phyloP scores from a whole-genome alignment of 2,888 invertebrate species.

The Autographa pulchrina region DNA sequence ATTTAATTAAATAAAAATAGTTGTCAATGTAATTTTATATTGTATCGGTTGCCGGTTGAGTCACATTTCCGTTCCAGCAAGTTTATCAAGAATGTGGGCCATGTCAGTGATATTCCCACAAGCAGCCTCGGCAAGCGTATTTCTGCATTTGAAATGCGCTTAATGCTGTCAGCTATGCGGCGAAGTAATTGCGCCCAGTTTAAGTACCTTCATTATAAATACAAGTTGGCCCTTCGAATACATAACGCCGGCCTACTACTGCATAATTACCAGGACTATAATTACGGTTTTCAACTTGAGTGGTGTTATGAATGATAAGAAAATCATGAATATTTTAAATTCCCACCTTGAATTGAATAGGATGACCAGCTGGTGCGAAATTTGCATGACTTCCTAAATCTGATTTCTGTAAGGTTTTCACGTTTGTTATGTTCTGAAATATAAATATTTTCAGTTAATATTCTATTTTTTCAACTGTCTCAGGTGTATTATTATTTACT shows the following conservation, averaged over 20 bases:
- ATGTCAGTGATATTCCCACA: conserved; percentile 77
- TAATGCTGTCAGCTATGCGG: conserved; percentile 54
- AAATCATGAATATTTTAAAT: conserved; percentile 26
- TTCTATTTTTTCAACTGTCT: background rate
- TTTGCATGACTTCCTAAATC: conserved; percentile 70
- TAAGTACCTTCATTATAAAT: conserved; percentile 48
- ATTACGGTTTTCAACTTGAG: conserved; percentile 10
- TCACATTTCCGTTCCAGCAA: conserved; percentile 82
- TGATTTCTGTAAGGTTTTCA: conserved; percentile 79
- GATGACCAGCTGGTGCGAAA: conserved; percentile 68
- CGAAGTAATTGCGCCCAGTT: conserved; percentile 61
- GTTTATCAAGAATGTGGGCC: conserved; percentile 84
- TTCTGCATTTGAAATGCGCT: conserved; percentile 69
- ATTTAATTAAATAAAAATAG: conserved; percentile 46
- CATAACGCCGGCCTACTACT: conserved; percentile 21
- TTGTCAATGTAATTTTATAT: conserved; percentile 64
- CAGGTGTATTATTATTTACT: conserved; percentile 55
- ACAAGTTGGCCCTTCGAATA: conserved; percentile 48
- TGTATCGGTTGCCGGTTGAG: conserved; percentile 74
- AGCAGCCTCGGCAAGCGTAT: conserved; percentile 60
- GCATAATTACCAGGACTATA: conserved; percentile 23
- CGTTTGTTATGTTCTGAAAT: conserved; percentile 76
- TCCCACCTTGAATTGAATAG: conserved; percentile 76
- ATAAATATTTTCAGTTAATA: conserved; percentile 25
- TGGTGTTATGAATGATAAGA: conserved; percentile 21